Base-by-base conservation (phyloP, 2,113 vertebrate genomes). In the Nothoprocta pentlandii region DNA sequence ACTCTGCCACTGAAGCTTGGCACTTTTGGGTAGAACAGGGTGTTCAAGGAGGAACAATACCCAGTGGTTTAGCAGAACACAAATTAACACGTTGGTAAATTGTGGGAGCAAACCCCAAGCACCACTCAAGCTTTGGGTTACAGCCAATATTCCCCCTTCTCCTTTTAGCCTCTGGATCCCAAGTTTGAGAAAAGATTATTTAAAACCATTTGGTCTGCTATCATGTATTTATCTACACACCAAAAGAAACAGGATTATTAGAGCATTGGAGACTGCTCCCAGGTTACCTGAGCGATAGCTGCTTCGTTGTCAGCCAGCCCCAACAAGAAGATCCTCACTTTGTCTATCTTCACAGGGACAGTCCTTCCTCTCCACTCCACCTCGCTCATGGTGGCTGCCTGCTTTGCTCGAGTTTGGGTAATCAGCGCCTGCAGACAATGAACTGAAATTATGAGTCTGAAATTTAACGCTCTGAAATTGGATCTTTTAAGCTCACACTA, bases 371-470 rank as follows among this genome's bases (percentile, higher is more conserved):
- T 98, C 99, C 99, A 99, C 80, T 99, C 98, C 95, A 99, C 99
- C 89, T 99, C 99, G 2, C 99, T 99, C 99, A 99, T 99, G 1
- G 98, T 99, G 84, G 99, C 99, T 0, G 99, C 99, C 97, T 99
- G 99, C 90, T 99, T 99, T 39, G 99, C 99, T 93, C 99, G 98
- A 3, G 99, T 99, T 93, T 99, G 99, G 54, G 99, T 99, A 85
- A 99, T 99, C 91, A 99, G 83, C 0, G 99, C 96, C 99, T 99
- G 82, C 5, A 61, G 42, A 93, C 32, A 16, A 82, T 2, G 4
- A 21, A 56, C 28, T 10, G 6, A 78, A 5, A 7, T 81, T 2
- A 70, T 0, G 9, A 89, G 54, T 21, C 1, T 46, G 9, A 93
- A 41, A 22, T 36, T 6, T 26, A 82, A 32, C n/a, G 22, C 70